Evolutionary conservation across 2,113 vertebrate species (phyloP).

Genomic region (Pteruthius melanotis): DNA sequence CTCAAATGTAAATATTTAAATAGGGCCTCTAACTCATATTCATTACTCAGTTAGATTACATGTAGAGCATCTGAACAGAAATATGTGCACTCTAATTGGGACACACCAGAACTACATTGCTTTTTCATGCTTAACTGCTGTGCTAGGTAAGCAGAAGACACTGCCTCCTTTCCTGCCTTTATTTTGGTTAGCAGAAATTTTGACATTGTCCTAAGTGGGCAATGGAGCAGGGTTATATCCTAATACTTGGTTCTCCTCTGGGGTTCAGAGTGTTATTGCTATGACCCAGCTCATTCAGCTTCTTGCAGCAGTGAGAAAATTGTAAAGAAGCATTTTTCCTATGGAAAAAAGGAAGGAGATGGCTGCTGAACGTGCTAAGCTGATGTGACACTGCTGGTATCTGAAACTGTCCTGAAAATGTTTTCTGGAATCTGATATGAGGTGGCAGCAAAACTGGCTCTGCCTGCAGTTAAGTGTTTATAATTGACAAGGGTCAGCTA

Average conservation of each 20-base stretch:
- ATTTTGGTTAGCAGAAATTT: not conserved
- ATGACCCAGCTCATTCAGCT: not conserved
- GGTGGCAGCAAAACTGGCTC: not conserved
- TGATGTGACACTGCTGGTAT: not conserved
- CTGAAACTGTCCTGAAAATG: not conserved
- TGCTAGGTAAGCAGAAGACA: not conserved
- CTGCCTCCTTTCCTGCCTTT: not conserved
- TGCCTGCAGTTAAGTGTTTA: not conserved
- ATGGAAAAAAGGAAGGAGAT: not conserved
- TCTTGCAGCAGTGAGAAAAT: not conserved
- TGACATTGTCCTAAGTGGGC: not conserved
- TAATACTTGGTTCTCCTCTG: not conserved
- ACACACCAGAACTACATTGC: not conserved
- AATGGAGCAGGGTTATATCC: not conserved
- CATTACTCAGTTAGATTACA: not conserved
- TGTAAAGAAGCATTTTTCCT: not conserved
- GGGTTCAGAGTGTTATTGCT: not conserved
- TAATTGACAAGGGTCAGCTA: not conserved
- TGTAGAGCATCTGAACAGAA: not conserved
- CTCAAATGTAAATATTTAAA: not conserved
- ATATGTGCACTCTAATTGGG: not conserved
- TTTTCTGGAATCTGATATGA: constrained; percentile 1
- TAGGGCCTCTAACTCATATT: not conserved
- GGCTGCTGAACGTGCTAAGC: not conserved
- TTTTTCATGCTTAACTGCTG: not conserved